phyloP scores from a whole-genome alignment of 2,113 vertebrate species.

The Alethe diademata region DNA sequence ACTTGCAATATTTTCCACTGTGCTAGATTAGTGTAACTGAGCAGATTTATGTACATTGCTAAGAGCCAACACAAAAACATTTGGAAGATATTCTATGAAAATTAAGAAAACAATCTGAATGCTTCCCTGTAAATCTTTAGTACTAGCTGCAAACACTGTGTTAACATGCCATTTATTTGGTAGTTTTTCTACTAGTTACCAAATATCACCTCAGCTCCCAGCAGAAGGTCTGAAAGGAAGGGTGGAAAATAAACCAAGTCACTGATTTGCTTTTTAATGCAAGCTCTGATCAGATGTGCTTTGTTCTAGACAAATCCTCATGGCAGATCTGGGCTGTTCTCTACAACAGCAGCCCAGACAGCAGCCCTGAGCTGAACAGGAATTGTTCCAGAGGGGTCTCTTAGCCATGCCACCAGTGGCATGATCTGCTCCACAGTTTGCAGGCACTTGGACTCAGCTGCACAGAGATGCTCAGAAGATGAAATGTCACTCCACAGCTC shows the following conservation, averaged over 20 bases:
- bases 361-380: neutral
- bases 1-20: neutral
- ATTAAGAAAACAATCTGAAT: neutral
- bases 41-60: constrained; percentile 11
- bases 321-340: neutral
- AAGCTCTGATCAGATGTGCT: neutral
- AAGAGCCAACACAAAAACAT: constrained; percentile 1
- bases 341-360: neutral
- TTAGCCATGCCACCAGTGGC: fast-evolving
- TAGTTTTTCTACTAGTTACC: neutral
- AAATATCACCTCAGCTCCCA: neutral
- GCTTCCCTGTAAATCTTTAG: neutral
- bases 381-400: neutral
- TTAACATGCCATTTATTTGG: neutral
- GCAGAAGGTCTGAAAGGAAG: neutral
- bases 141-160: neutral
- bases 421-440: neutral
- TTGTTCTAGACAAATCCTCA: neutral
- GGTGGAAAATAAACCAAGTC: neutral
- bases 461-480: neutral
- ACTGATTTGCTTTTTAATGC: neutral
- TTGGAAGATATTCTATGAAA: constrained; percentile 26
- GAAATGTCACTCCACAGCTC: neutral
- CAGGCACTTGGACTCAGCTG: neutral
- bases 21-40: neutral